These are phyloP conservation scores for Gnathonemus echidnorhynchus DNA, from an alignment of 2,113 vertebrate species.

Conservation along the genomic window DNA sequence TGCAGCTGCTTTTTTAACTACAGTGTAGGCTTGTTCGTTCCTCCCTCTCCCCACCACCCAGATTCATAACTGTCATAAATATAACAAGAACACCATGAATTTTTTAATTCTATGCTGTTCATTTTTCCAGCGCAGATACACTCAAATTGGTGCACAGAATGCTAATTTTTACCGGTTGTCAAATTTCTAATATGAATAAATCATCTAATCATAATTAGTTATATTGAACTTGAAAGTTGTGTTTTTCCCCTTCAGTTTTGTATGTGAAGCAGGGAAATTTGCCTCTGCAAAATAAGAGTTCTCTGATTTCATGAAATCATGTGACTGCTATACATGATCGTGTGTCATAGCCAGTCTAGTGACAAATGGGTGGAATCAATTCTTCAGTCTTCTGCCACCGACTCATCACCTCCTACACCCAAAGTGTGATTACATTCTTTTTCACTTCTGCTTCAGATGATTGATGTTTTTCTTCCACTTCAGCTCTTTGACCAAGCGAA, in stretches of 20 bases:
- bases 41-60: not conserved
- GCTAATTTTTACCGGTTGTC: not conserved
- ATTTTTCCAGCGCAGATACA: not conserved
- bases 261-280: constrained; percentile 7
- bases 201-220: not conserved
- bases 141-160: not conserved
- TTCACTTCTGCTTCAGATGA: not conserved
- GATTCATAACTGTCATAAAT: not conserved
- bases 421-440: not conserved
- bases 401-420: constrained; percentile 7
- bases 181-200: not conserved
- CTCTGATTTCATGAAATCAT: constrained; percentile 19
- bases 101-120: not conserved
- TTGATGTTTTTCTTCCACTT: not conserved
- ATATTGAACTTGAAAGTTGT: not conserved
- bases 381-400: not conserved
- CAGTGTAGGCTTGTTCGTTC: not conserved
- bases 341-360: not conserved
- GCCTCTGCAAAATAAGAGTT: not conserved
- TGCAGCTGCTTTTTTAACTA: not conserved
- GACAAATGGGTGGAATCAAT: not conserved
- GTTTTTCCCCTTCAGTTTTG: constrained; percentile 3
- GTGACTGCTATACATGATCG: constrained; percentile 1
- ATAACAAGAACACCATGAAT: not conserved
- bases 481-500: not conserved